Conservation (phyloP, 1,140 invertebrate species). For the Heliconius congener region DNA sequence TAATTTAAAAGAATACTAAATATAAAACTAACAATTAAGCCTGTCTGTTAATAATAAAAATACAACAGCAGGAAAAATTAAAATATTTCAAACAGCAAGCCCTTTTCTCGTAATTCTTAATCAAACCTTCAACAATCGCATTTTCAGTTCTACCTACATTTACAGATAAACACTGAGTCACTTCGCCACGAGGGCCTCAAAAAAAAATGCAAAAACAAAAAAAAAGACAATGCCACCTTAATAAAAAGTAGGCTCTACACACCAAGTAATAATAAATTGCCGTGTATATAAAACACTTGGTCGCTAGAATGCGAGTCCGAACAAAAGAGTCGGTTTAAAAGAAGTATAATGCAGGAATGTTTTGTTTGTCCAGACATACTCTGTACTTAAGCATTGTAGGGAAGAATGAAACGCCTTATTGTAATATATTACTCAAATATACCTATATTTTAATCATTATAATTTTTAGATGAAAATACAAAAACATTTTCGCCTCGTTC, state of each 20-base stretch:
- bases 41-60: too few relatives aligned
- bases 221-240: slow-evolving; percentile 4
- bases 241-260: neutral
- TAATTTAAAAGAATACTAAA: too few relatives aligned
- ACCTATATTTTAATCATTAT: neutral
- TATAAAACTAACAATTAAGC: too few relatives aligned
- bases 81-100: too few relatives aligned
- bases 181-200: neutral
- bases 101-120: neutral
- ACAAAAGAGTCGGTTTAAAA: slow-evolving; percentile 34
- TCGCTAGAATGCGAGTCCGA: slow-evolving; percentile 29
- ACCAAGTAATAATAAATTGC: slow-evolving; percentile 30
- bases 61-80: too few relatives aligned
- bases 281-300: slow-evolving; percentile 35
- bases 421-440: slow-evolving; percentile 7
- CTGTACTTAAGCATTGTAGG: slow-evolving; percentile 18
- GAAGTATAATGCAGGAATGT: slow-evolving; percentile 35
- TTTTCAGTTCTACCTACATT: neutral
- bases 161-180: neutral
- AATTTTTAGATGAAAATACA: neutral
- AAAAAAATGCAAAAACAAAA: neutral
- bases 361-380: slow-evolving; percentile 38
- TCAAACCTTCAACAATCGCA: neutral
- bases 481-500: too few relatives aligned
- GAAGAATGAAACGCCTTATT: slow-evolving; percentile 12